Percentiles rank a stretch among this genome's conserved stretches.
Conservation (phyloP, 2,888 invertebrate species). For the Tenodera sinensis region DNA sequence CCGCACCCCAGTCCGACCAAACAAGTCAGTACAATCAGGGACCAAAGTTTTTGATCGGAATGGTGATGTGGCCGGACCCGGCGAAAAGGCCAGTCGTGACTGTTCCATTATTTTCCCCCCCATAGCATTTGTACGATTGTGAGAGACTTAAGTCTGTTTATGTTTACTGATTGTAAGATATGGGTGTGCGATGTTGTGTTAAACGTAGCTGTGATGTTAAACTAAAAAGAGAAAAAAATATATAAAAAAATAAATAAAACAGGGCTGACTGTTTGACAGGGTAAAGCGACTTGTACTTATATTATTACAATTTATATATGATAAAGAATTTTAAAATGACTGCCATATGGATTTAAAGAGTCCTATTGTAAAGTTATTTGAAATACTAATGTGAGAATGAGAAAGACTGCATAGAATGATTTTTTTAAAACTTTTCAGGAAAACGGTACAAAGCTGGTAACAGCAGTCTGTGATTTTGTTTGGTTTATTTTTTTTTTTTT, state of each 20-base stretch:
- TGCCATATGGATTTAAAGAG: slow-evolving; percentile 19
- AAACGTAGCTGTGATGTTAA: slow-evolving; percentile 20
- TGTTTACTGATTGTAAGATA: not conserved
- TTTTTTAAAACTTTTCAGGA: not conserved
- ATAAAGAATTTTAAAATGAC: slow-evolving; percentile 8
- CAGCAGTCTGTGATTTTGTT: slow-evolving; percentile 31
- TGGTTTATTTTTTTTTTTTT: slow-evolving; percentile 21
- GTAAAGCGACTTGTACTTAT: slow-evolving; percentile 27
- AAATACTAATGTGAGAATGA: not conserved
- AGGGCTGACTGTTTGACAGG: slow-evolving; percentile 29
- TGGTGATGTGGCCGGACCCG: not conserved
- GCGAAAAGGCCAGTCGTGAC: not conserved
- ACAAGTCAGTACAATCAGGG: not conserved
- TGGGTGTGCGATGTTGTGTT: not conserved
- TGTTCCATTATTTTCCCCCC: not conserved
- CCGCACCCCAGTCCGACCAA: not conserved
- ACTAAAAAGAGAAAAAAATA: not conserved
- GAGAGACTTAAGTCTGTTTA: slow-evolving; percentile 1
- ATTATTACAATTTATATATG: not conserved
- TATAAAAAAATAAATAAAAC: not conserved
- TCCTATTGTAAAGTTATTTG: slow-evolving; percentile 5
- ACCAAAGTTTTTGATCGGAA: not conserved
- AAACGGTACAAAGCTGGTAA: slow-evolving; percentile 30
- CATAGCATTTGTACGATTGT: slow-evolving; percentile 1
- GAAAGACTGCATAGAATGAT: slow-evolving; percentile 20